Conservation (phyloP, 2,797 vertebrate species). For the Scolopax bukidnonensis region DNA sequence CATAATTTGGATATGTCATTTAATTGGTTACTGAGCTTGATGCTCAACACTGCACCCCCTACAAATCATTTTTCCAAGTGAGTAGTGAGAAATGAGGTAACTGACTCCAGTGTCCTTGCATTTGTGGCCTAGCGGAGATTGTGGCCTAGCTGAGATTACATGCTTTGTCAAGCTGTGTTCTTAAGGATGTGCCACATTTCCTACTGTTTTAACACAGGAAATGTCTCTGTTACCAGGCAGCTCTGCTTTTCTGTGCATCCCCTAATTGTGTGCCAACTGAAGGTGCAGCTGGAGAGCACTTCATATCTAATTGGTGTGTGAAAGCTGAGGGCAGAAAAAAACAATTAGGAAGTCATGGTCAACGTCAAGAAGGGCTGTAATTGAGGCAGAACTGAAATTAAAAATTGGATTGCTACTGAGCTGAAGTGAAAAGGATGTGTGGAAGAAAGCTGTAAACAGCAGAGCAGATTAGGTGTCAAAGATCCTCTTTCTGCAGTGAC, state of each 20-base stretch:
- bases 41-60: background rate
- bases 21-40: background rate
- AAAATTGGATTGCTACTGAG: constrained; percentile 13
- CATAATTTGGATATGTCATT: background rate
- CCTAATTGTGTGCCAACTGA: constrained; percentile 21
- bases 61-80: background rate
- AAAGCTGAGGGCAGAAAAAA: constrained; percentile 33
- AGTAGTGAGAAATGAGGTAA: background rate
- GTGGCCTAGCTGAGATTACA: background rate
- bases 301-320: constrained; percentile 4
- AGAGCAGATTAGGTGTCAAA: background rate
- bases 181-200: background rate
- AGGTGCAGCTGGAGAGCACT: constrained; percentile 31
- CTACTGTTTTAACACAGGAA: constrained; percentile 12
- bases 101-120: background rate
- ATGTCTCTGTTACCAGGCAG: constrained; percentile 6
- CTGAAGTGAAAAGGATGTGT: background rate
- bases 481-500: background rate
- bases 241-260: background rate
- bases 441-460: background rate
- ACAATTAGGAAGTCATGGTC: constrained; percentile 29
- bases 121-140: background rate
- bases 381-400: constrained; percentile 27
- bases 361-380: constrained; percentile 11
- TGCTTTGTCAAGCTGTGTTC: constrained; percentile 12